These are phyloP conservation scores for Brienomyrus longianalis DNA, from an alignment of 2,113 vertebrate genomes.

Conservation along the genomic window DNA sequence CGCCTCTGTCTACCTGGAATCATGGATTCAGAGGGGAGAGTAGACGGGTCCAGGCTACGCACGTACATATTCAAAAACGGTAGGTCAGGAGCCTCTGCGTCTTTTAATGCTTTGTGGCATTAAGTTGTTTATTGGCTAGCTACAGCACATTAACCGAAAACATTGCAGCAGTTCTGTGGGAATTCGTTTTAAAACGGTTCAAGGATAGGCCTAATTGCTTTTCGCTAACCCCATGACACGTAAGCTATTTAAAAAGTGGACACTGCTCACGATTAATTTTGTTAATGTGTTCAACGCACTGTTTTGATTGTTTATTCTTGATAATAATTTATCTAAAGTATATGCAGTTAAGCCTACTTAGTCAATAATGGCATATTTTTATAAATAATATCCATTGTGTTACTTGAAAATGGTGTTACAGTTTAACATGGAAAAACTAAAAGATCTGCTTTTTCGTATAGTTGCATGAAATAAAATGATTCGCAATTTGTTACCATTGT, in stretches of 20 bases:
- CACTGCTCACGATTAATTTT: neutral
- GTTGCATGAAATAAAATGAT: neutral
- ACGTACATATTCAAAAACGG: constrained; percentile 64
- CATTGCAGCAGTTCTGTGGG: neutral
- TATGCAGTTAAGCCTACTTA: neutral
- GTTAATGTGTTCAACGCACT: neutral
- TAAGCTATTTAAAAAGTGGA: neutral
- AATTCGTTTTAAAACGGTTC: neutral
- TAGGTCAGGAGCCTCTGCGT: constrained; percentile 24
- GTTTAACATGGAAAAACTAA: neutral
- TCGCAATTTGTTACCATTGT: neutral
- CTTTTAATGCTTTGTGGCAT: neutral
- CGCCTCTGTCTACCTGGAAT: constrained; percentile 54
- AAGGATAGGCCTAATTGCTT: neutral
- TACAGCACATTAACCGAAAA: neutral
- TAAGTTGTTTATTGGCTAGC: neutral
- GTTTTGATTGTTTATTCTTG: neutral
- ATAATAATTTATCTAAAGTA: neutral
- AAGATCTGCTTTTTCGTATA: neutral
- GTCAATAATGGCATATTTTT: neutral
- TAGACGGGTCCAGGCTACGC: constrained; percentile 65
- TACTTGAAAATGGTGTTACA: no score
- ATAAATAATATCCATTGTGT: neutral
- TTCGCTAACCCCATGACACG: neutral
- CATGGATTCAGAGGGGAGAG: constrained; percentile 63